Evolutionary conservation across 2,797 vertebrate genomes (phyloP), one percentile per base, ranked within the genome.

Genomic region (Hipposideros larvatus): DNA sequence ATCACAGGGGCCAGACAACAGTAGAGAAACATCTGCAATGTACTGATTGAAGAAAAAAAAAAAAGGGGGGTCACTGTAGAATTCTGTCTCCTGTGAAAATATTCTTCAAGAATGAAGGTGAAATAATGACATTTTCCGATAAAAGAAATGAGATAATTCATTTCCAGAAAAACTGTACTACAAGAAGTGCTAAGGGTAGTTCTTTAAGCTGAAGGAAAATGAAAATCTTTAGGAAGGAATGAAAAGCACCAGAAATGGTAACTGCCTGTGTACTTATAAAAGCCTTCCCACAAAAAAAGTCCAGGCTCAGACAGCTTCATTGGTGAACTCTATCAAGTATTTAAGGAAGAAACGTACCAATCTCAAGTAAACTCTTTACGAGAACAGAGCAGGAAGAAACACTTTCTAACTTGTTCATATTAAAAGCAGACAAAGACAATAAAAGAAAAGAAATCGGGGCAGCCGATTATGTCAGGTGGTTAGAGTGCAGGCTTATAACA

Each of bases 161-260:
- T 66, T 53, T 24, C 41, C 70, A 73, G 80, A 16, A 78, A 55
- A 55, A 34, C 51, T 46, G 16, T 19, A n/a, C n/a, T n/a, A 61
- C 22, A 18, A 61, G 74, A 65, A 78, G 61, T 43, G 28, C 55
- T 71, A 31, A 24, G 5, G 19, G 21, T 9, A 70, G 21, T 65
- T 82, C 75, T 92, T 53, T 70, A 77, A 61, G 63, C 37, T 66
- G n/a, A 94, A 46, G 41, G 53, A 37, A 87, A 90, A 34, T 80
- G 34, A 74, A 63, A 85, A 66, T 66, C 41, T 75, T 87, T 63
- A 55, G n/a, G 80, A 82, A 77, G 55, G 26, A 87, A 87, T 82
- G 37, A 70, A 90, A 61, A 93, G 10, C 61, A 53, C 61, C 11
- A 87, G 48, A 87, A 61, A 53, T 46, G 37, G 31, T 71, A 46